Evolutionary conservation across 1,140 invertebrate species (phyloP), one percentile per base, ranked within the genome.

Genomic region (Acromyrmex heyeri): DNA sequence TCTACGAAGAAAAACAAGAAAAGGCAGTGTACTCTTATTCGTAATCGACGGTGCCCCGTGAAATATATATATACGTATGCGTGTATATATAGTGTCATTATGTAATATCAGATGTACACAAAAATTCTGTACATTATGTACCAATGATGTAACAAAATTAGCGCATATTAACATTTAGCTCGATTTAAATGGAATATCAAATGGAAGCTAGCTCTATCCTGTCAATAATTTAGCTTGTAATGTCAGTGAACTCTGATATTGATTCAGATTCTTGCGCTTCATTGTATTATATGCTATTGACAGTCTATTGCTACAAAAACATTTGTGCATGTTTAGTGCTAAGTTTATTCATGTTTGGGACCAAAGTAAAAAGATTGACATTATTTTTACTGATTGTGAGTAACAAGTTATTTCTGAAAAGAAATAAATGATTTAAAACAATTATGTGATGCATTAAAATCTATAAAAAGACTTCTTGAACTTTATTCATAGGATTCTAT

Each of bases 171-270:
- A 65, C 62, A 62, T 55, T 5, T 65, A 64, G 73, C 73, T 79
- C 85, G n/a, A 77, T 55, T 72, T 57, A 87, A 62, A 81, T 65
- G 75, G 12, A 87, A 24, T 81, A 81, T 81, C 21, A 48, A 86
- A 57, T 86, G 72, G 82, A 83, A 86, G 85, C 72, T 83, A 78
- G 86, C 73, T 86, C 69, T 72, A 48, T 7, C 24, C 50, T 88
- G 62, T 88, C 83, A 87, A 88, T 88, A 88, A 88, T 88, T 70
- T 77, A 88, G 50, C 44, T 79, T 55, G 65, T 50, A 83, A 73
- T 88, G 85, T 78, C 87, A 73, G 27, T 87, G 72, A 88, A 88
- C 85, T 65, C 86, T 79, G 72, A 87, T 86, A 88, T 88, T 62
- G 87, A 88, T 88, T 73, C 53, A 38, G 34, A 38, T 38, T 67